Evolutionary conservation across 2,888 invertebrate species (phyloP).

Genomic region (Alsophila aescularia): DNA sequence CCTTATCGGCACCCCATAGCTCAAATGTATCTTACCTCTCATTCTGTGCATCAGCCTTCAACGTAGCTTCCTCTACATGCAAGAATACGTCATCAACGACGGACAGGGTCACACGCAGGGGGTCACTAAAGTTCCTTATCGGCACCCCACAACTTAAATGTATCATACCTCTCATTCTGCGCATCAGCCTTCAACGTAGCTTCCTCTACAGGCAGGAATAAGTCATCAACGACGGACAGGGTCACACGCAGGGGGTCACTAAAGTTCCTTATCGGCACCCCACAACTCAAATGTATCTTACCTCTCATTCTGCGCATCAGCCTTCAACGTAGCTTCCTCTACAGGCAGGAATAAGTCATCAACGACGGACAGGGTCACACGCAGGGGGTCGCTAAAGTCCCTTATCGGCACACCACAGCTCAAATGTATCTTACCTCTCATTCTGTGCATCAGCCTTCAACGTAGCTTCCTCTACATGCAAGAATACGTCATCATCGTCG

Average conservation of each 20-base stretch:
- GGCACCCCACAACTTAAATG: slow-evolving; percentile 78
- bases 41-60: slow-evolving; percentile 69
- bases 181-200: no score
- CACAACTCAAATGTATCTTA: slow-evolving; percentile 29
- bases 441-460: no score
- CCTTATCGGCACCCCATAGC: no score
- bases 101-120: slow-evolving; percentile 85
- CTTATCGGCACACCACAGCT: slow-evolving; percentile 85
- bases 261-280: no score
- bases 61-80: slow-evolving; percentile 68
- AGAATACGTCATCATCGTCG: no score
- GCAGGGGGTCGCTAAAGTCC: slow-evolving; percentile 94
- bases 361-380: slow-evolving; percentile 74
- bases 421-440: no score
- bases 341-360: slow-evolving; percentile 78
- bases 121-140: slow-evolving; percentile 92
- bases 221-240: no score
- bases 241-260: no score
- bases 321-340: slow-evolving; percentile 66
- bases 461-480: no score
- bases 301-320: slow-evolving; percentile 74
- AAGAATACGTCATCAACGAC: slow-evolving; percentile 78
- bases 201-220: no score
- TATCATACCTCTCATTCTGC: no score
- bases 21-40: slow-evolving; percentile 57